Conservation (phyloP, 2,888 invertebrate species). For the Gastrophysa polygoni region DNA sequence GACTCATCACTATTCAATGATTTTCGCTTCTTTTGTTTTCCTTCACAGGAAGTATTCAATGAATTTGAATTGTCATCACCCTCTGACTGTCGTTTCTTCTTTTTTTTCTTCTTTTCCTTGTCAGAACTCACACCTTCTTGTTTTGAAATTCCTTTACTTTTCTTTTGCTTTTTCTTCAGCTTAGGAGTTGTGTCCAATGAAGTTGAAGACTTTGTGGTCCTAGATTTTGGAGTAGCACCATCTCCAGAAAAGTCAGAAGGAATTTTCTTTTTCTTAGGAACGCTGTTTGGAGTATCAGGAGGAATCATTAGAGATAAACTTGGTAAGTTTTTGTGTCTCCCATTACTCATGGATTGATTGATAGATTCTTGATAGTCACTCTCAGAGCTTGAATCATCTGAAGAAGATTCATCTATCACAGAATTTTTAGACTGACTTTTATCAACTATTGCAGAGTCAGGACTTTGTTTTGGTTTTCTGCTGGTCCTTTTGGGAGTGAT, state of each 20-base stretch:
- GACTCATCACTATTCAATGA: conserved; percentile 4
- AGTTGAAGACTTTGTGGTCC: conserved; percentile 5
- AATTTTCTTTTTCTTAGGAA: conserved; percentile 1
- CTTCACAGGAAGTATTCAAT: conserved; percentile 1
- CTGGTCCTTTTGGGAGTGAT: conserved; percentile 45
- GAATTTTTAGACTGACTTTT: background rate
- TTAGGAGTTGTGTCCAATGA: conserved; percentile 3
- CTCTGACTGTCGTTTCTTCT: conserved; percentile 17
- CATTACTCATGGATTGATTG: conserved; percentile 14
- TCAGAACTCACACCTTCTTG: conserved; percentile 5
- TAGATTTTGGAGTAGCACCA: background rate
- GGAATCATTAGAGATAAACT: conserved; percentile 42
- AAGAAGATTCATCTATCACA: conserved; percentile 28
- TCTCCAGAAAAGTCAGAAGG: conserved; percentile 3
- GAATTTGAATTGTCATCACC: conserved; percentile 4
- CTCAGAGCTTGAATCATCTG: conserved; percentile 48
- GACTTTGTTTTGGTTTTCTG: conserved; percentile 7
- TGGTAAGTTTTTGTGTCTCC: conserved; percentile 38
- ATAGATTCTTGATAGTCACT: conserved; percentile 43
- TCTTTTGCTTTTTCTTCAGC: conserved; percentile 23
- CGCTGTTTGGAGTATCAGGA: conserved; percentile 14
- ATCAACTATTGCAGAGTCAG: background rate
- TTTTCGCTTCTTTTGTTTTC: conserved; percentile 17
- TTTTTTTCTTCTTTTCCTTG: conserved; percentile 26
- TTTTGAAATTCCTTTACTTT: conserved; percentile 1